Evolutionary conservation across 2,888 invertebrate genomes (phyloP), one percentile per base, ranked within the genome.

Genomic region (Agonopterix subpropinquella): DNA sequence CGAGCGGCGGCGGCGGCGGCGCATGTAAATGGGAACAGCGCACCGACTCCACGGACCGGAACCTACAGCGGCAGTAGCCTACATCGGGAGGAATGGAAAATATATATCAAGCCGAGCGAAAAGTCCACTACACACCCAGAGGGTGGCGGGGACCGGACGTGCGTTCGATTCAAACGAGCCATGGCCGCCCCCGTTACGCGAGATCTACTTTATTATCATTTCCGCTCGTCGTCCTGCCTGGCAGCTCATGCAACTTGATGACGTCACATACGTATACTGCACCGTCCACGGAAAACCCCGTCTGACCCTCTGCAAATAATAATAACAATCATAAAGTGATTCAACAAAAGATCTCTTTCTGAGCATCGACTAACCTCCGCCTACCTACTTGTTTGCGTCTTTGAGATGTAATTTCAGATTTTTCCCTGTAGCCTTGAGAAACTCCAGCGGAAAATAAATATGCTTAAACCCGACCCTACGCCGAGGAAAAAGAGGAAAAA

Each of bases 111-210:
- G 81, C 81, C 74, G 79, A 83, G 84, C 84, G 86, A 86, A 84
- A 85, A 86, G 87, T 86, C 88, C 87, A 86, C 85, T 87, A 84
- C 79, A 79, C 83, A 77, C 83, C 82, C 81, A 61, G 62, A 75
- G 80, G 77, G 68, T 64, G 76, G 80, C 77, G 67, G 78, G 70
- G 76, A 61, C 79, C 79, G 82, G 80, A 84, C 87, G 86, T 86
- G 88, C 84, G 84, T 82, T 84, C 86, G 87, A 81, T 86, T 84
- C 78, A 81, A 86, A 86, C 86, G 83, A 83, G 80, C 81, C 77
- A 65, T 71, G 62, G 74, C 76, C 77, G 65, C 77, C 80, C 70
- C 61, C 65, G 59, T 53, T 61, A 53, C 5, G 28, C 28, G 56
- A 56, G 62, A 62, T 64, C 57, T 56, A 62, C 62, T 59, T 67